Evolutionary conservation across 2,797 vertebrate genomes (phyloP).

Genomic region (Brotula barbata): DNA sequence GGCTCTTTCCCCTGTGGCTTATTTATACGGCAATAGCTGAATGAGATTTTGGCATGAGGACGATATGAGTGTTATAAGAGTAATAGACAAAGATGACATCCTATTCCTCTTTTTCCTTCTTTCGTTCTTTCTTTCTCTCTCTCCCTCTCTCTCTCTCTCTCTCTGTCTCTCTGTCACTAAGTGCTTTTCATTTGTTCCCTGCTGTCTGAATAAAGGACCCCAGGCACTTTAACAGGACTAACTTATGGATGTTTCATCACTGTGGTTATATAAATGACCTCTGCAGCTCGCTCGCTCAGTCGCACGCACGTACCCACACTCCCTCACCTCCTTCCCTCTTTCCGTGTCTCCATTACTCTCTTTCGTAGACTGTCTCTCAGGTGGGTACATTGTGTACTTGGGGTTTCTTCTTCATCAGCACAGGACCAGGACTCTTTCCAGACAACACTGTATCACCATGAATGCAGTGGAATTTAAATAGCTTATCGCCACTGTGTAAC

Average conservation of each 20-base stretch:
- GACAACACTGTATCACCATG: neutral
- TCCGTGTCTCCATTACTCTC: conserved; percentile 20
- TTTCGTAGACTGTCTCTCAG: neutral
- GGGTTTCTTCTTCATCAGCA: conserved; percentile 6
- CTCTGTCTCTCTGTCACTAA: conserved; percentile 8
- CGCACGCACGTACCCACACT: conserved; percentile 1
- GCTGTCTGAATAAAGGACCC: conserved; percentile 46
- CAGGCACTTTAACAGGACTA: conserved; percentile 53
- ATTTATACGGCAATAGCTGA: conserved; percentile 51
- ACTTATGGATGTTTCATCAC: conserved; percentile 65
- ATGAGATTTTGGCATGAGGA: conserved; percentile 12
- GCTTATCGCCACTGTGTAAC: neutral
- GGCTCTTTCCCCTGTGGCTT: conserved; percentile 29
- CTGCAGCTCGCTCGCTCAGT: conserved; percentile 12
- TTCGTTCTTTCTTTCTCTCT: neutral
- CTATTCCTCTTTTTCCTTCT: conserved; percentile 17
- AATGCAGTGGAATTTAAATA: neutral
- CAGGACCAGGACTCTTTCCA: conserved; percentile 1
- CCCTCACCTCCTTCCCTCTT: neutral
- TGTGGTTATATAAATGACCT: conserved; percentile 67
- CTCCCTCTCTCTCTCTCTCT: conserved; percentile 12
- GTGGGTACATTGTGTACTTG: conserved; percentile 24
- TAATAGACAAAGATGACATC: conserved; percentile 32
- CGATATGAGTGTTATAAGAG: conserved; percentile 7
- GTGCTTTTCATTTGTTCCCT: conserved; percentile 27